Evolutionary conservation across 2,797 vertebrate species (phyloP), one percentile per base, ranked within the genome.

Genomic region (Australoheros facetus): DNA sequence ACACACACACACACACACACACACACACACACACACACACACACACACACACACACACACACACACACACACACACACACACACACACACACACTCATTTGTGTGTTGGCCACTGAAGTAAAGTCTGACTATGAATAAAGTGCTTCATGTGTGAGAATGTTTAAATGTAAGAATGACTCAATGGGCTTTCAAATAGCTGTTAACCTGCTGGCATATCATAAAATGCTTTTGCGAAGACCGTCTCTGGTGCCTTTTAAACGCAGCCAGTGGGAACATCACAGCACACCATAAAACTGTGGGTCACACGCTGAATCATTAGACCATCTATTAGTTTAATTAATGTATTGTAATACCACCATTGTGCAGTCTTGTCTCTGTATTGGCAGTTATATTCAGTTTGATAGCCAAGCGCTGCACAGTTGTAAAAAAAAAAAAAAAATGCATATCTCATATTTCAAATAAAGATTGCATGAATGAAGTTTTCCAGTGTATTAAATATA

Each of bases 181-280:
- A 79, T 88, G 81, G 86, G 73, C 83, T 91, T 86, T 90, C 78
- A 91, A 91, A 91, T 82, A 75, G 87, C 87, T 78, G 86, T 91
- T 93, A 95, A 92, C 89, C 91, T 91, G 82, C 89, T 86, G 90
- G 73, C 85, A 82, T 75, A 53, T 73, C 73, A 85, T 89, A 85
- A 91, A 90, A 87, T 55, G 72, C 66, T 83, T 77, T 80, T 76
- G 71, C 79, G 72, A 70, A 84, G 75, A 83, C 79, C 70, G 75
- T 69, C 77, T 81, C 72, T 30, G 26, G 57, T 87, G 88, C 60
- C 82, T 88, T 84, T 89, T 79, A 89, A 89, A 87, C 48, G 85
- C 80, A 84, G 77, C 48, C 84, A 53, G 6, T 80, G 59, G 80
- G 75, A 88, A 86, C 78, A 82, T 86, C 80, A 78, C 75, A 60